phyloP scores from a whole-genome alignment of 2,113 vertebrate species.

The Perca schrenkii region DNA sequence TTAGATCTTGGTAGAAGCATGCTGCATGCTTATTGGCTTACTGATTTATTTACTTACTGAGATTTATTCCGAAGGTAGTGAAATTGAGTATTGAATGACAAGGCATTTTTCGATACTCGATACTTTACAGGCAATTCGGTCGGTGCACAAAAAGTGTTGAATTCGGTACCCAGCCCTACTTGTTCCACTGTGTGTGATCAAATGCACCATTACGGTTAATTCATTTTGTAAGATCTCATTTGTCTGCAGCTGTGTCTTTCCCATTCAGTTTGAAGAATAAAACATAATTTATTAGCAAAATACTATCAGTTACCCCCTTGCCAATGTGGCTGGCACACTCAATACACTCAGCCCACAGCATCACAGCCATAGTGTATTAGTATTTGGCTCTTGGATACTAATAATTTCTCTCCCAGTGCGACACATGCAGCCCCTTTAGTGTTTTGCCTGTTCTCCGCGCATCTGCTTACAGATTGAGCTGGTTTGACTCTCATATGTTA shows the following conservation, averaged over 20 bases:
- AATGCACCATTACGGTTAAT: background rate
- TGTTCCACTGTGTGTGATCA: conserved; percentile 21
- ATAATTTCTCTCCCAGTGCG: conserved; percentile 51
- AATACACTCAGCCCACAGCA: conserved; percentile 22
- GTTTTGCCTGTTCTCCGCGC: conserved; percentile 56
- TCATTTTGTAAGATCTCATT: background rate
- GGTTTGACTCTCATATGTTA: conserved; percentile 32
- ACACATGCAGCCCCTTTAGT: conserved; percentile 46
- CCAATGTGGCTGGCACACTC: conserved; percentile 34
- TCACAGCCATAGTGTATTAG: conserved; percentile 39
- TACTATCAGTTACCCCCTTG: conserved; percentile 34
- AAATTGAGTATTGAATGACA: no score
- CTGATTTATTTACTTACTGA: no score
- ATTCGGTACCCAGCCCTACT: no score
- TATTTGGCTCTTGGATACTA: conserved; percentile 53
- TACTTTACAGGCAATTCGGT: no score
- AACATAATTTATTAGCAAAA: conserved; percentile 42
- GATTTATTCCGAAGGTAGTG: no score
- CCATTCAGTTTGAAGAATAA: background rate
- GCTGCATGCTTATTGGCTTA: no score
- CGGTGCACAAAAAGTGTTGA: no score
- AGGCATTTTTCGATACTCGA: no score
- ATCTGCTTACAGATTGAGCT: conserved; percentile 56
- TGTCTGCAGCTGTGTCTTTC: background rate
- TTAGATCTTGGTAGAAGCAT: no score